A percentile compares a stretch with the other conserved stretches of the same genome.
These are phyloP conservation scores for Danio choprae DNA, from an alignment of 2,797 vertebrate genomes.

Conservation along the genomic window DNA sequence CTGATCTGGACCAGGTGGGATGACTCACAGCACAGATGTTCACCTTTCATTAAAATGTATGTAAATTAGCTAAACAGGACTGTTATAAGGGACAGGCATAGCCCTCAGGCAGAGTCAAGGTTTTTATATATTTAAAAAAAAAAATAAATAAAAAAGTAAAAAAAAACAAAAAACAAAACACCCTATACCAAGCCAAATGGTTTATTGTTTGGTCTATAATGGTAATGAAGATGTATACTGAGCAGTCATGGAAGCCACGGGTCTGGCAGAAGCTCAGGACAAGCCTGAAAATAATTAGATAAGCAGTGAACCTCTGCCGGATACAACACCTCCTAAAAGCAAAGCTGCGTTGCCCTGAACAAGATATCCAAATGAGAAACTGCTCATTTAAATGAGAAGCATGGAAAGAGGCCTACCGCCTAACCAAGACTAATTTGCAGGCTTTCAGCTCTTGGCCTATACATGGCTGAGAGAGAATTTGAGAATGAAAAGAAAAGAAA, in stretches of 20 bases:
- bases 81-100: constrained; percentile 16
- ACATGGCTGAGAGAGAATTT: neutral
- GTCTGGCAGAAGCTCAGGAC: constrained; percentile 16
- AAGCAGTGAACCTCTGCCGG: constrained; percentile 23
- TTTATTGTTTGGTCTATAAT: constrained; percentile 31
- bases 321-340: constrained; percentile 18
- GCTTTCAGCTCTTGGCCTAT: neutral
- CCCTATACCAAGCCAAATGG: constrained; percentile 41
- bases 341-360: constrained; percentile 4
- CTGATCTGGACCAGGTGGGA: constrained; percentile 48
- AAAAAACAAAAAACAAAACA: neutral
- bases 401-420: constrained; percentile 6
- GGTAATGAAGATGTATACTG: constrained; percentile 43
- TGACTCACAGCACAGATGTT: constrained; percentile 41
- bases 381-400: constrained; percentile 16
- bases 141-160: too few species aligned
- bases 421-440: constrained; percentile 5
- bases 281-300: constrained; percentile 41
- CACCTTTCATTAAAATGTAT: constrained; percentile 44
- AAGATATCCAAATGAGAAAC: constrained; percentile 16
- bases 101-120: neutral
- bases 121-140: too few species aligned
- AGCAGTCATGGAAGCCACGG: constrained; percentile 29
- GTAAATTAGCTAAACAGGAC: constrained; percentile 11
- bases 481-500: neutral